These are phyloP conservation scores for Labia minor DNA, from an alignment of 2,888 invertebrate genomes.

Conservation along the genomic window DNA sequence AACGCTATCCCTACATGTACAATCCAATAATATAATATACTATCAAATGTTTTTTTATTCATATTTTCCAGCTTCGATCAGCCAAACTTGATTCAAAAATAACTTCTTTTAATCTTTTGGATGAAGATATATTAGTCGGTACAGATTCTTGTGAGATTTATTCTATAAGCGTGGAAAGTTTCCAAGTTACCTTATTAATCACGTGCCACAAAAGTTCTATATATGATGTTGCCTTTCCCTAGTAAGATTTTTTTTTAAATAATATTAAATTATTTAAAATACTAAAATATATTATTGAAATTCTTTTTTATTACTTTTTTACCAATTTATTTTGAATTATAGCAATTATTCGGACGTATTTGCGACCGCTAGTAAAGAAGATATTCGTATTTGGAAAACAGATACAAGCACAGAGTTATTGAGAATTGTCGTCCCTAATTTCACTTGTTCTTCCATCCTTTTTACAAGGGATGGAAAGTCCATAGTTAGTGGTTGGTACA, in stretches of 20 bases:
- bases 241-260: constrained; percentile 41
- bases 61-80: constrained; percentile 40
- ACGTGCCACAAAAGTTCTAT: constrained; percentile 76
- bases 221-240: constrained; percentile 72
- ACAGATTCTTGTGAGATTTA: constrained; percentile 74
- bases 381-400: constrained; percentile 77
- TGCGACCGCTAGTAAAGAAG: constrained; percentile 74
- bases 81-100: constrained; percentile 54
- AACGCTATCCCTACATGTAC: not conserved
- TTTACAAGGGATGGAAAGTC: constrained; percentile 70
- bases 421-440: constrained; percentile 76
- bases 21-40: not conserved
- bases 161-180: constrained; percentile 55
- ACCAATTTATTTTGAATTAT: too few species aligned
- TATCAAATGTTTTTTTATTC: not conserved
- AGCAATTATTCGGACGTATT: constrained; percentile 75
- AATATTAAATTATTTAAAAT: too few species aligned
- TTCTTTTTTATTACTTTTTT: constrained; percentile 26
- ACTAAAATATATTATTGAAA: too few species aligned
- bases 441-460: constrained; percentile 65
- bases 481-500: constrained; percentile 54
- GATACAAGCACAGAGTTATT: constrained; percentile 65
- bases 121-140: constrained; percentile 56
- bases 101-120: constrained; percentile 59
- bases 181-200: constrained; percentile 56